Base-by-base conservation (phyloP, 2,888 invertebrate genomes). In the Zaprionus lineosus region DNA sequence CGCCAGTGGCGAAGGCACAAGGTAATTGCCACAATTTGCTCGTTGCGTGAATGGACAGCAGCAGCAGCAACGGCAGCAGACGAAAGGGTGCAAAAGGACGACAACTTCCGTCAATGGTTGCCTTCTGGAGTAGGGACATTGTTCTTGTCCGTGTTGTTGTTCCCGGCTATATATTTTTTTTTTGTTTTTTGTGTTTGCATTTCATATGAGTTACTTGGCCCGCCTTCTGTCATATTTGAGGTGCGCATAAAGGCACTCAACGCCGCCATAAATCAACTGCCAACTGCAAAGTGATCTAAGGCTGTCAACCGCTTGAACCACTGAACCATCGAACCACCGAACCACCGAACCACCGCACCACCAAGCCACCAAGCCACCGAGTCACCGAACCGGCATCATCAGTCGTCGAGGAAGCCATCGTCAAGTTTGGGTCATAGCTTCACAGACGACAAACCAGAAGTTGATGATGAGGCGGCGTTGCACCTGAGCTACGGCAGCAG, bases 21-120 rank as follows among this genome's bases (percentile, higher is more conserved):
- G 58, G 74, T 83, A 86, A 86, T 83, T 86, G 86, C 86, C 86
- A 86, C 79, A 83, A 83, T 86, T 86, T 84, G 86, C 84, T 81
- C 84, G 76, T 75, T 86, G 86, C 74, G 65, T 82, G 86, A 85
- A 71, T 66, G 68, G 62, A 71, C 81, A 68, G 43, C 33, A 28
- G 19, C 50, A 41, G 46, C 37, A 34, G 39, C 15, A 34, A 34
- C 18, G 8, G 19, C 26, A 33, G 19, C 21, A 11, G n/a, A 36
- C 43, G 40, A 34, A 73, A 39, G 48, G 46, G 57, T 50, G 52
- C 56, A 56, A 48, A 72, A 60, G 67, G 66, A 71, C 71, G 46
- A 65, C 60, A 68, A 68, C 69, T 69, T 69, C 69, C 69, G 67
- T 47, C 60, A 69, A 67, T 59, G 62, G 36, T 40, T 66, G 50